Evolutionary conservation across 1,140 invertebrate species (phyloP).

Genomic region (Ostrea denselamellosa): DNA sequence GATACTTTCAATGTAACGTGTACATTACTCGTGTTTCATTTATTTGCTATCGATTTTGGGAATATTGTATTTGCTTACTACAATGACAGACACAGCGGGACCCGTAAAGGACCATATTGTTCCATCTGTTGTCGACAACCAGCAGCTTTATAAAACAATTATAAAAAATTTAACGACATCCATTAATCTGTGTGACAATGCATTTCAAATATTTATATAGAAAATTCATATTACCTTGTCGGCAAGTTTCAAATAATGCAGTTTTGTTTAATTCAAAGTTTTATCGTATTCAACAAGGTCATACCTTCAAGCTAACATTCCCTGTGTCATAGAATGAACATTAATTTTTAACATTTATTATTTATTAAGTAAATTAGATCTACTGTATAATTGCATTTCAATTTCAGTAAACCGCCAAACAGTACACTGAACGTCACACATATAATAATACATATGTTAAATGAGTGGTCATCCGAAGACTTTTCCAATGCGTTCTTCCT

Average conservation of each 20-base stretch:
- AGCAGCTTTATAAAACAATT: slow-evolving; percentile 63
- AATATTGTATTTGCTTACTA: slow-evolving; percentile 53
- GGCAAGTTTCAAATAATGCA: background rate
- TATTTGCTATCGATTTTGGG: background rate
- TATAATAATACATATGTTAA: no score
- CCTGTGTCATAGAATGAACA: no score
- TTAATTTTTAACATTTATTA: no score
- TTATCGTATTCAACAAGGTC: background rate
- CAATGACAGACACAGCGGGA: slow-evolving; percentile 69
- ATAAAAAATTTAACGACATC: background rate
- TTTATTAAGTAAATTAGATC: no score
- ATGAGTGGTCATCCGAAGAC: no score
- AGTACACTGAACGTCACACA: no score
- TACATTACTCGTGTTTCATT: background rate
- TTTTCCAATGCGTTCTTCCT: no score
- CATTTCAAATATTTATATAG: background rate
- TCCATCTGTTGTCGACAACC: slow-evolving; percentile 66
- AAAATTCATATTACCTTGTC: background rate
- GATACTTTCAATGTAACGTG: no score
- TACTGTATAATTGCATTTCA: no score
- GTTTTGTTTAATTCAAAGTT: background rate
- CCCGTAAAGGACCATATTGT: slow-evolving; percentile 73
- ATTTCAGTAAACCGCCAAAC: no score
- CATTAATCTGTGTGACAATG: background rate
- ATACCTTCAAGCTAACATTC: no score